phyloP scores from a whole-genome alignment of 2,113 vertebrate genomes.

The Psilopogon haemacephalus region DNA sequence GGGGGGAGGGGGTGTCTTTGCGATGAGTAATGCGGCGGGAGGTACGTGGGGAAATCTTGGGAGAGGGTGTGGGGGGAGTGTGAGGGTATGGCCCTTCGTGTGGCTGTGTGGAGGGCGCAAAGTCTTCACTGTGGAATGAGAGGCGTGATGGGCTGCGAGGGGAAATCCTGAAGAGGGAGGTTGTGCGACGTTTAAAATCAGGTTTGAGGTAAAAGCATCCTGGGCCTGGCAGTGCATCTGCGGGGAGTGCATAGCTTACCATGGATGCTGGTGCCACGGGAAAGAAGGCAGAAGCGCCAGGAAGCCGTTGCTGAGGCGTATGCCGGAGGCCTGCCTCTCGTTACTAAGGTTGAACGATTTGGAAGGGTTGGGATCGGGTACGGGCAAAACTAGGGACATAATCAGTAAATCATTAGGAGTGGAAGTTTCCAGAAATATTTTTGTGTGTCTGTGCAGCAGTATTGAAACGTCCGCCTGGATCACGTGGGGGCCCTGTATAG shows the following conservation, averaged over 20 bases:
- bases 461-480: constrained; percentile 80
- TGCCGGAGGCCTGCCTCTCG: neutral
- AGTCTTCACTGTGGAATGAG: neutral
- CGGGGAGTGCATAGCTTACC: neutral
- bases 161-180: neutral
- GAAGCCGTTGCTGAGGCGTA: neutral
- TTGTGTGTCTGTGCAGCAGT: constrained; percentile 74
- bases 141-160: neutral
- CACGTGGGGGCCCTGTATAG: constrained; percentile 78
- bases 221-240: neutral
- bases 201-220: neutral
- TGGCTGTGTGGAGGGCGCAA: neutral
- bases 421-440: constrained; percentile 86
- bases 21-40: neutral
- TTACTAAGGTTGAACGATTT: neutral
- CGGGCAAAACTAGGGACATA: constrained; percentile 1
- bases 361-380: neutral
- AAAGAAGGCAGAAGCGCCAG: neutral
- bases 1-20: neutral
- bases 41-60: no score
- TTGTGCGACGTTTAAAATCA: neutral
- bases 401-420: constrained; percentile 75
- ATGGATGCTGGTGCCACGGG: neutral
- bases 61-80: no score
- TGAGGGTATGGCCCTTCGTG: neutral